These are phyloP conservation scores for Diaperis boleti DNA, from an alignment of 2,888 invertebrate genomes.

Conservation along the genomic window DNA sequence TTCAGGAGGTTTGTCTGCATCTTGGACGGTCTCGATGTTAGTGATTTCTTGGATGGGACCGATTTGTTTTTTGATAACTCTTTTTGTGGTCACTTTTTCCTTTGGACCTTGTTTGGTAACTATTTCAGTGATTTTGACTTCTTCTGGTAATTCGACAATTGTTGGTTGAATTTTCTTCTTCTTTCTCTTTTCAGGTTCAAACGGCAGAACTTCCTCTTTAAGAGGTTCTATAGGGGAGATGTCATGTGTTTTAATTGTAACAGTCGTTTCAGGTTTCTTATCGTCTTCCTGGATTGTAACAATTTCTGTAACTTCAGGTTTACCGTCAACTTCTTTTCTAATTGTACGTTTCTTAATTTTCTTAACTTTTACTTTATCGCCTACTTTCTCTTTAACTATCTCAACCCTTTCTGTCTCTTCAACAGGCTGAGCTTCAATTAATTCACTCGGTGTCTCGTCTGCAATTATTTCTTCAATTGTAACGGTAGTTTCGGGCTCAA, in stretches of 20 bases:
- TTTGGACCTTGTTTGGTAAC: constrained; percentile 59
- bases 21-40: constrained; percentile 65
- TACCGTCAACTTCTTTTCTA: constrained; percentile 63
- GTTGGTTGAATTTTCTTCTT: constrained; percentile 53
- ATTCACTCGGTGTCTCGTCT: constrained; percentile 49
- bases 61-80: constrained; percentile 64
- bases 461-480: constrained; percentile 51
- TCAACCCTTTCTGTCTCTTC: constrained; percentile 59
- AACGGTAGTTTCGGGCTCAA: constrained; percentile 57
- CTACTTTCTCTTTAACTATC: constrained; percentile 54
- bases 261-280: constrained; percentile 46
- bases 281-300: constrained; percentile 42
- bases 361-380: constrained; percentile 55
- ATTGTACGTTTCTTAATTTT: constrained; percentile 66
- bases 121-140: constrained; percentile 57
- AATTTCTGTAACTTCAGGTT: constrained; percentile 58
- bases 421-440: constrained; percentile 50
- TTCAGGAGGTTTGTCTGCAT: constrained; percentile 64
- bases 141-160: constrained; percentile 52
- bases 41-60: constrained; percentile 65
- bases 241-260: constrained; percentile 43
- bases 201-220: constrained; percentile 27
- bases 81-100: constrained; percentile 54
- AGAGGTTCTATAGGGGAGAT: constrained; percentile 22
- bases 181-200: constrained; percentile 60